Conservation (phyloP, 2,888 invertebrate genomes). For the Siphonodentalium dalli region DNA sequence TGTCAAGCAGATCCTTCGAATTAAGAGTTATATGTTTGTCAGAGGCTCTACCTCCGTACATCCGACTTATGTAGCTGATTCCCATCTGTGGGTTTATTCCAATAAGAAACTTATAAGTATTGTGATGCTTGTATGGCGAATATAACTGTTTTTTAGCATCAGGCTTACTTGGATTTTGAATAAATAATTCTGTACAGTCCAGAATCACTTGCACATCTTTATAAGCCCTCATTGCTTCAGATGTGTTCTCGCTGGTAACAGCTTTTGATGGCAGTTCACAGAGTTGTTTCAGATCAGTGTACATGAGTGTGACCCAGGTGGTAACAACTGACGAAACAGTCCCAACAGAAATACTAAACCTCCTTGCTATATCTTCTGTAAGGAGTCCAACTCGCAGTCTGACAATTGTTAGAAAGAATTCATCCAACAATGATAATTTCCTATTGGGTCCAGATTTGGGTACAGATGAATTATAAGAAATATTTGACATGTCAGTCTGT, state of each 20-base stretch:
- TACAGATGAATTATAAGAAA: no score
- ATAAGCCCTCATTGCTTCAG: slow-evolving; percentile 2
- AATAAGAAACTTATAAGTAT: slow-evolving; percentile 18
- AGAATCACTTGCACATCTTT: slow-evolving; percentile 11
- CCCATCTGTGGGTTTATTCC: slow-evolving; percentile 21
- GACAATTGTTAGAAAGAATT: no score
- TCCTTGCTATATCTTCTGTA: no score
- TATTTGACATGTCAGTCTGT: no score
- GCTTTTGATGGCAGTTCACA: slow-evolving; percentile 8
- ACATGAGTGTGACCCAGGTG: slow-evolving; percentile 15
- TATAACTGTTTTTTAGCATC: slow-evolving; percentile 14
- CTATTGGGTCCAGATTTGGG: no score
- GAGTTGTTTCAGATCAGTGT: slow-evolving; percentile 8
- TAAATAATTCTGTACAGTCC: slow-evolving; percentile 21
- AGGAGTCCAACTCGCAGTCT: no score
- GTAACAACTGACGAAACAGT: slow-evolving; percentile 5
- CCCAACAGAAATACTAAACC: slow-evolving; percentile 5
- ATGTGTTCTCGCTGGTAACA: slow-evolving; percentile 2
- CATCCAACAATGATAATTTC: no score
- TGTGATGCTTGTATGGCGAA: slow-evolving; percentile 21
- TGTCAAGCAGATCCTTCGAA: slow-evolving; percentile 2
- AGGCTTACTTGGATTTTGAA: slow-evolving; percentile 12
- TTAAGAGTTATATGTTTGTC: slow-evolving; percentile 20
- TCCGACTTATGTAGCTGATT: slow-evolving; percentile 19
- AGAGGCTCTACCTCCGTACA: slow-evolving; percentile 21